Percentiles rank a stretch among this genome's conserved stretches.
phyloP scores from a whole-genome alignment of 2,797 vertebrate species.

The Bucorvus abyssinicus region DNA sequence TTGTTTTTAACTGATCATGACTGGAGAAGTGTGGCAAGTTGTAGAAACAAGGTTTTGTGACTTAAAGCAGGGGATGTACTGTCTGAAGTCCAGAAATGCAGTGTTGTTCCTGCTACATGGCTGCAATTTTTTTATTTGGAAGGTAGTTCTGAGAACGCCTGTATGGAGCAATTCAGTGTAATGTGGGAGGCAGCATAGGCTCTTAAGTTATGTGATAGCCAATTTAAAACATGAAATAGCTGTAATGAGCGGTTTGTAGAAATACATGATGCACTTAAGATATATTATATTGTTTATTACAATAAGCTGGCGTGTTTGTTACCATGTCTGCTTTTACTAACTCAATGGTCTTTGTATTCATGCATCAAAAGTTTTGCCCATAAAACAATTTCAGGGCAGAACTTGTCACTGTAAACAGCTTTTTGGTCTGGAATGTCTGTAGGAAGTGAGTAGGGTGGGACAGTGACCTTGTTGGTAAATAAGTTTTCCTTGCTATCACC shows the following conservation, averaged over 20 bases:
- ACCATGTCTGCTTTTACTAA: neutral
- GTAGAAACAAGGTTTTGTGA: neutral
- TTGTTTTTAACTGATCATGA: neutral
- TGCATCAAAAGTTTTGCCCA: neutral
- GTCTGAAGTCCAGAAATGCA: neutral
- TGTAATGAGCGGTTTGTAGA: neutral
- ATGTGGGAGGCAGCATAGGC: neutral
- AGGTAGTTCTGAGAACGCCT: neutral
- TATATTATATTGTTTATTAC: neutral
- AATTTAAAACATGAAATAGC: neutral
- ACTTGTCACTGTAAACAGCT: neutral
- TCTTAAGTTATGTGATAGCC: neutral
- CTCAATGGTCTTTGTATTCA: neutral
- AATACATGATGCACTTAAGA: neutral
- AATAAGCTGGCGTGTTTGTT: neutral
- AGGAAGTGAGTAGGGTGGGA: neutral
- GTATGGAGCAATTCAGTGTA: neutral
- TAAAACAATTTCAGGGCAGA: neutral
- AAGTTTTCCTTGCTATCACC: neutral
- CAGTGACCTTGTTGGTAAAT: neutral
- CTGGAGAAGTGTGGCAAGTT: neutral
- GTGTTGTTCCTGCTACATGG: neutral
- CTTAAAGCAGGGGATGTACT: neutral
- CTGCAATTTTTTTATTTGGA: neutral
- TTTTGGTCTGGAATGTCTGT: neutral